A percentile compares a stretch with the other conserved stretches of the same genome.
Evolutionary conservation across 2,888 invertebrate genomes (phyloP).

Genomic region (Leptopilina drosophilae): DNA sequence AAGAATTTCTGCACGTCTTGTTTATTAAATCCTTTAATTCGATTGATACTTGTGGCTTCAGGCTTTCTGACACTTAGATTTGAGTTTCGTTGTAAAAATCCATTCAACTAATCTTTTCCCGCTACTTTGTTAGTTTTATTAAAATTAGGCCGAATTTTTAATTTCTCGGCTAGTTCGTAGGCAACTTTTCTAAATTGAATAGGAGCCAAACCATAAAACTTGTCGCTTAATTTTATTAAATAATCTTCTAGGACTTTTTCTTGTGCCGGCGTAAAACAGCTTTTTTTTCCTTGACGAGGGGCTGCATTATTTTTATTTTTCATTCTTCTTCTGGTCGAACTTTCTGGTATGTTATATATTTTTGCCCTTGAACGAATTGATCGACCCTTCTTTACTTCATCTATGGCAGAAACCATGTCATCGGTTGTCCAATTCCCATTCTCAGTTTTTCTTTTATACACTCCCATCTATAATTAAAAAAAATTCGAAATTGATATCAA

Average conservation of each 20-base stretch:
- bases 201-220: not conserved
- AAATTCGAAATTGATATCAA: not conserved
- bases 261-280: not conserved
- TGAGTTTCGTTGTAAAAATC: conserved; percentile 61
- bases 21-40: conserved; percentile 67
- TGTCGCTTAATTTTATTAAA: not conserved
- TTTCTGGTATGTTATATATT: not conserved
- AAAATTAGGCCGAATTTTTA: conserved; percentile 61
- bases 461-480: not conserved
- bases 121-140: conserved; percentile 57
- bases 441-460: not conserved
- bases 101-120: conserved; percentile 63
- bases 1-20: conserved; percentile 43
- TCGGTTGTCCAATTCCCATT: not conserved
- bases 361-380: not conserved
- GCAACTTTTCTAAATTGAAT: conserved; percentile 40
- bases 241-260: not conserved
- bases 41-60: conserved; percentile 65
- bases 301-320: not conserved
- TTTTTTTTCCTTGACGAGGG: not conserved
- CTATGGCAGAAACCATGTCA: not conserved
- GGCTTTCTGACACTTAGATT: conserved; percentile 49
- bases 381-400: not conserved
- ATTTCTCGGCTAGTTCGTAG: conserved; percentile 58
- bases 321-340: not conserved